phyloP scores from a whole-genome alignment of 2,888 invertebrate species.

The Drosophila kambysellisi region DNA sequence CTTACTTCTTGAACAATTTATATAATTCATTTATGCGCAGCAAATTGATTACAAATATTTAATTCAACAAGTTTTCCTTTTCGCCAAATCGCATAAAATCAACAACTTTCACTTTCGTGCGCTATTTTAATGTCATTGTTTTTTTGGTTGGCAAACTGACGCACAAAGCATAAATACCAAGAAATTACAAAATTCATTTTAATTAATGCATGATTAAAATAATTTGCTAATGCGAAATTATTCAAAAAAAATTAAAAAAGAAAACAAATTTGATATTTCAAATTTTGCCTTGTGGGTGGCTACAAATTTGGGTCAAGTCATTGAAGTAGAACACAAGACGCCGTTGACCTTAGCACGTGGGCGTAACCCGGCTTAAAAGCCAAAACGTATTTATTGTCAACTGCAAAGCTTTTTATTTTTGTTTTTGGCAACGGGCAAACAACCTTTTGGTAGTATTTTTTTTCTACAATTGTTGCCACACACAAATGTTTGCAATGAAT shows the following conservation, averaged over 20 bases:
- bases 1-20: constrained; percentile 61
- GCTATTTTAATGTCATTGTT: background rate
- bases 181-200: constrained; percentile 66
- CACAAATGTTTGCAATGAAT: constrained; percentile 71
- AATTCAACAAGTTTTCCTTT: constrained; percentile 54
- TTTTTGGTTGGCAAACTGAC: constrained; percentile 5
- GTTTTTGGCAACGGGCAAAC: constrained; percentile 46
- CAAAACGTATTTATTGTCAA: constrained; percentile 36
- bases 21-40: constrained; percentile 57
- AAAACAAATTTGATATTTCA: constrained; percentile 23
- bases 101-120: constrained; percentile 64
- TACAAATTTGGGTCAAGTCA: constrained; percentile 72
- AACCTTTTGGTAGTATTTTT: constrained; percentile 40
- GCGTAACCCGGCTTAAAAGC: constrained; percentile 47
- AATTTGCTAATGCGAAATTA: constrained; percentile 38
- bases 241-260: background rate
- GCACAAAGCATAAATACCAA: constrained; percentile 48
- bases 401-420: constrained; percentile 15
- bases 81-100: constrained; percentile 56
- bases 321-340: constrained; percentile 68
- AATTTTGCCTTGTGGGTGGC: constrained; percentile 52
- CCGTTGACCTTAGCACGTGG: constrained; percentile 69
- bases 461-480: constrained; percentile 63
- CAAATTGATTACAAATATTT: constrained; percentile 58
- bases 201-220: constrained; percentile 64